Evolutionary conservation across 2,888 invertebrate species (phyloP), one percentile per base, ranked within the genome.

Genomic region (Synanthedon tipuliformis): DNA sequence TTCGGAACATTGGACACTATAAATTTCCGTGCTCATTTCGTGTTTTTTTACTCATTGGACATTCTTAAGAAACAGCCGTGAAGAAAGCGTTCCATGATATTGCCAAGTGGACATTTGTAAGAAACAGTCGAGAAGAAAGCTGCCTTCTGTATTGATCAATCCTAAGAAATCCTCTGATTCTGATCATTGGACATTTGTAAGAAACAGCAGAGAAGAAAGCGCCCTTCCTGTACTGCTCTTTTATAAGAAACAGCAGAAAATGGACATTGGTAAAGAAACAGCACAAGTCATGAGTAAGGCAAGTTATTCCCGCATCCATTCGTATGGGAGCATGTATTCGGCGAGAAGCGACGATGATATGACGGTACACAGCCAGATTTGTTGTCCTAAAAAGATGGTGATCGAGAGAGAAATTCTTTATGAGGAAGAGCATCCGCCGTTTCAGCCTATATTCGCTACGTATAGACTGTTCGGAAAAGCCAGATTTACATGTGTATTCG

Each of bases 401-500:
- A 71, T 88, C 0, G 69, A 75, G 50, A 69, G 80, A 40, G 86
- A 86, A 55, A 72, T 82, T n/a, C 56, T 86, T 57, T 87, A 86
- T 53, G 85, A 87, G 56, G 84, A 87, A 53, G 76, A 86, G 59
- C 61, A 87, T 57, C 84, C 85, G 0, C 85, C 86, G 0, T 87
- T 86, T 57, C 75, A 82, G 57, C 85, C 87, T 0, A 61, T 86
- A 2, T 72, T 86, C 13, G 84, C 75, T 0, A 85, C 86, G 1
- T 70, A 69, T 1, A 77, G 75, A 57, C 65, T 89, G 52, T 84
- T 90, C 56, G 90, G 90, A 1, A 75, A 89, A 53, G 79, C 89
- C 49, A 81, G 89, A 59, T 89, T 89, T 59, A 85, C 89, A 0
- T 87, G 82, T 52, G 74, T 91, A 40, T 78, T 92, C 57, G 57